Evolutionary conservation across 2,113 vertebrate genomes (phyloP).

Genomic region (Sinocyclocheilus anophthalmus): DNA sequence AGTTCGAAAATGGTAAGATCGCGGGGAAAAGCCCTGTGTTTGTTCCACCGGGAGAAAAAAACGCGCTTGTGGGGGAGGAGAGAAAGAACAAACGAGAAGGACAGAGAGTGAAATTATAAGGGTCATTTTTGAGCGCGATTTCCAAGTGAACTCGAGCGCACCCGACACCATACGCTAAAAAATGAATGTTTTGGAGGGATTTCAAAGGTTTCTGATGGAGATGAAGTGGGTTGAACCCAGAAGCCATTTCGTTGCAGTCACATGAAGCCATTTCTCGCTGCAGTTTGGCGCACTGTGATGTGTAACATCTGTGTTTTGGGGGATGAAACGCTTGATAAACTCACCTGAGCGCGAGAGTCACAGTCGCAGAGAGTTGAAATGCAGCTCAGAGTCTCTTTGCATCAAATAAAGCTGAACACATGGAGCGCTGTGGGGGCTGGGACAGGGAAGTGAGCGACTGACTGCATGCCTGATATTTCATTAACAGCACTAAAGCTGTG

Average conservation of each 20-base stretch:
- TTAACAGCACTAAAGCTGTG: neutral
- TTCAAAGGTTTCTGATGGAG: constrained; percentile 43
- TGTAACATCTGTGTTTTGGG: neutral
- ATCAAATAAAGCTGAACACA: constrained; percentile 57
- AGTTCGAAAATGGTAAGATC: constrained; percentile 96
- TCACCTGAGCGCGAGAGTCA: constrained; percentile 63
- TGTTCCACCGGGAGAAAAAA: constrained; percentile 68
- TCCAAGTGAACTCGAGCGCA: constrained; percentile 56
- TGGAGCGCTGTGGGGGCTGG: constrained; percentile 74
- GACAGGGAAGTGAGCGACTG: constrained; percentile 65
- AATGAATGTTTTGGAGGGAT: constrained; percentile 43
- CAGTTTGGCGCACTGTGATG: constrained; percentile 53
- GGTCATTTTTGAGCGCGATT: constrained; percentile 54
- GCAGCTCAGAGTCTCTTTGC: constrained; percentile 73
- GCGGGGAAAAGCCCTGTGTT: constrained; percentile 37
- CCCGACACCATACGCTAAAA: constrained; percentile 33
- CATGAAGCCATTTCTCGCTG: constrained; percentile 81
- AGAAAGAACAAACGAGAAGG: constrained; percentile 64
- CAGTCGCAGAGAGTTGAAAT: constrained; percentile 72
- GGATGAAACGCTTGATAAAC: neutral
- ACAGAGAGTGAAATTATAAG: constrained; percentile 65
- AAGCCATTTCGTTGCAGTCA: constrained; percentile 88
- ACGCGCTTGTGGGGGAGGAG: constrained; percentile 71
- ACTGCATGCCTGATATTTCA: constrained; percentile 62
- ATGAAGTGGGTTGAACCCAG: constrained; percentile 75